A percentile compares a stretch with the other conserved stretches of the same genome.
Conservation (phyloP, 2,888 invertebrate genomes). For the Craniophora ligustri region DNA sequence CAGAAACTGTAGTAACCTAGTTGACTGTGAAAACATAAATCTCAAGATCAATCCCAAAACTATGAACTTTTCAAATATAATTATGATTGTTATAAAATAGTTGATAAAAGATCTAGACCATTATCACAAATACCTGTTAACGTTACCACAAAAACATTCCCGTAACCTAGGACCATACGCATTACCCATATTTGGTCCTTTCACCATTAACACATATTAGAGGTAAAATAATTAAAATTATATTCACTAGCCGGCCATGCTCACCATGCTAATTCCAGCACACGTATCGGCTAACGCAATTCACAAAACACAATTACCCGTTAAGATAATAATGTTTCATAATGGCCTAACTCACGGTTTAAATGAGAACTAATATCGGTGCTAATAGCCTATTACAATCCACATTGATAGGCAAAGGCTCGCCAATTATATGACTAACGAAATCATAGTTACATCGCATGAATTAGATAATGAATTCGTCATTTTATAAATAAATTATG, state of each 20-base stretch:
- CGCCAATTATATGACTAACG: constrained; percentile 21
- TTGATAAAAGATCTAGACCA: too few relatives aligned
- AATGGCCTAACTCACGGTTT: constrained; percentile 24
- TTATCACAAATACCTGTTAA: too few relatives aligned
- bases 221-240: neutral
- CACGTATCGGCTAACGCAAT: constrained; percentile 21
- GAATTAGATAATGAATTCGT: constrained; percentile 16
- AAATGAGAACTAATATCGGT: constrained; percentile 34
- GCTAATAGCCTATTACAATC: constrained; percentile 35
- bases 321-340: constrained; percentile 37
- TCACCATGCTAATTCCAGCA: constrained; percentile 1
- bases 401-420: constrained; percentile 30
- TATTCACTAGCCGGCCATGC: neutral
- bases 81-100: too few relatives aligned
- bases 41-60: too few relatives aligned
- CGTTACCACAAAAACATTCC: too few relatives aligned
- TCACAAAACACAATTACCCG: constrained; percentile 26
- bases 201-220: neutral
- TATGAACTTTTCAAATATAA: too few relatives aligned
- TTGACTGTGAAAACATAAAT: too few relatives aligned
- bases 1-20: too few relatives aligned
- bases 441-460: constrained; percentile 21
- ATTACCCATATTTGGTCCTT: neutral
- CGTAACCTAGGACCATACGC: neutral
- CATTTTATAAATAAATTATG: constrained; percentile 5